Conservation (phyloP, 2,113 vertebrate genomes). For the Sinocyclocheilus anshuiensis region DNA sequence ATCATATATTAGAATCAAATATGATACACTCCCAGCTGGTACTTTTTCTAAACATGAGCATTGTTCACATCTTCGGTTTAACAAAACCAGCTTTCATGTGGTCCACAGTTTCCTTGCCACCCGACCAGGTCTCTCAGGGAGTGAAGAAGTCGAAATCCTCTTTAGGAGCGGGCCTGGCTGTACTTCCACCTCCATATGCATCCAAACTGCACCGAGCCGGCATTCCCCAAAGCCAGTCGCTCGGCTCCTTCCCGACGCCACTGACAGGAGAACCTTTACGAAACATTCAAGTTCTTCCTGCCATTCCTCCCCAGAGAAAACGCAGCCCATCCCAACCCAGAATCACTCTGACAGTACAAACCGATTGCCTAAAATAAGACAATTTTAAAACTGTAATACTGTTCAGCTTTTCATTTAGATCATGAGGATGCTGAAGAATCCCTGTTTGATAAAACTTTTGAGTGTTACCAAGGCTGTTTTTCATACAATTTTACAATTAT, state of each 20-base stretch:
- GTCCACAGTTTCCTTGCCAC: conserved; percentile 66
- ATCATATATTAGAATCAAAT: too few relatives aligned
- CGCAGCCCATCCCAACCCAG: conserved; percentile 52
- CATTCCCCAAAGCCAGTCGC: conserved; percentile 64
- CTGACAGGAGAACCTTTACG: conserved; percentile 74
- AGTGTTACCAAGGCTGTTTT: conserved; percentile 53
- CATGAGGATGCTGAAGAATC: background rate
- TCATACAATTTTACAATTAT: conserved; percentile 55
- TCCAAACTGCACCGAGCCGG: conserved; percentile 60
- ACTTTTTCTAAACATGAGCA: background rate
- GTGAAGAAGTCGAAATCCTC: conserved; percentile 73
- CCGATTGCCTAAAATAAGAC: conserved; percentile 33
- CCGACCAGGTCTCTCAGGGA: conserved; percentile 65
- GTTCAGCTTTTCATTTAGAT: conserved; percentile 36
- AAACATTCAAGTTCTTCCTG: conserved; percentile 78
- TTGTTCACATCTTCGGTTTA: background rate
- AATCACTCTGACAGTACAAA: conserved; percentile 43
- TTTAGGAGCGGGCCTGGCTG: conserved; percentile 57
- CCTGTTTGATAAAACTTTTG: conserved; percentile 42
- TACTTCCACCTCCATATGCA: conserved; percentile 61
- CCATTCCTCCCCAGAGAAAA: conserved; percentile 80
- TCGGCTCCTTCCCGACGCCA: conserved; percentile 70
- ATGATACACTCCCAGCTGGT: too few relatives aligned
- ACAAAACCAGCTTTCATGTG: background rate
- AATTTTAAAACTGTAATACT: background rate